Percentiles rank a stretch among this genome's conserved stretches.
Conservation (phyloP, 2,797 vertebrate genomes). For the Sphenopsis melanotis region DNA sequence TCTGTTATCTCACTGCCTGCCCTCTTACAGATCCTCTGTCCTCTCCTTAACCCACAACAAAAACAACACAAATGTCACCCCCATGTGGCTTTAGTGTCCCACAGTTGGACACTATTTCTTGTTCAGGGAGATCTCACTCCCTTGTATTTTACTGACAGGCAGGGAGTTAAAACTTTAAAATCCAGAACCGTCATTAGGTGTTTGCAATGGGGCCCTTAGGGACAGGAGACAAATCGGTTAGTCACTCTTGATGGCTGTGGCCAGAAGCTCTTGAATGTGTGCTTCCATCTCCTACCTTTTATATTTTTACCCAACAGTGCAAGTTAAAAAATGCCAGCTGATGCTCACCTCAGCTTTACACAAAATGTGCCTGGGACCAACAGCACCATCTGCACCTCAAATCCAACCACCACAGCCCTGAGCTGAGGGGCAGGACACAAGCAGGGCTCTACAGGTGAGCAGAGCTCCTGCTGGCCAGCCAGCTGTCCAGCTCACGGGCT, state of each 20-base stretch:
- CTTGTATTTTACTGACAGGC: background rate
- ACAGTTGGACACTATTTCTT: background rate
- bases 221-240: background rate
- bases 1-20: background rate
- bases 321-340: background rate
- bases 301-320: background rate
- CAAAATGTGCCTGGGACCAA: background rate
- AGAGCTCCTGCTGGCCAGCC: background rate
- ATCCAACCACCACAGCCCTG: background rate
- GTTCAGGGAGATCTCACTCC: background rate
- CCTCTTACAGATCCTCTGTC: background rate
- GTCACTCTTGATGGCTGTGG: background rate
- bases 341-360: background rate
- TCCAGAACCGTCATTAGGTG: background rate
- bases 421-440: rapidly evolving
- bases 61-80: background rate
- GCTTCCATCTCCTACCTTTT: background rate
- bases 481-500: background rate
- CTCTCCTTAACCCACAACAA: background rate
- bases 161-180: background rate
- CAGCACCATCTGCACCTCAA: background rate
- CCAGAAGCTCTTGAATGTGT: background rate
- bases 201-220: background rate
- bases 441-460: background rate
- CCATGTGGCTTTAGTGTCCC: background rate